These are phyloP conservation scores for Lanistes nyassanus DNA, from an alignment of 1,140 invertebrate species.

Conservation along the genomic window DNA sequence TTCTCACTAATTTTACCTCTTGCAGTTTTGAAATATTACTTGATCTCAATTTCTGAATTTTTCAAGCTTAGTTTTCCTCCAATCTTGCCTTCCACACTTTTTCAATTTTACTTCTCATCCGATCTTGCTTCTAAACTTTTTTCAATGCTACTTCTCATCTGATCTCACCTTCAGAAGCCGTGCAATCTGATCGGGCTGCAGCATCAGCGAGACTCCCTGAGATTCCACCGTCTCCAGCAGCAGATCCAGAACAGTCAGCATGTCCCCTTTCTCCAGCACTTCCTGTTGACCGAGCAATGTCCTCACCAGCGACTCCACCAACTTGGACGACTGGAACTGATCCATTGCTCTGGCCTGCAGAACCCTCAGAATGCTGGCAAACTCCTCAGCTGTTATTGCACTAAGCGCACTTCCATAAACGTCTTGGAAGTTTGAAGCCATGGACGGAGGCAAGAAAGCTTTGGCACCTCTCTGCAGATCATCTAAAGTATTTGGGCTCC, in stretches of 20 bases:
- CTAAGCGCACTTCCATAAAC: constrained; percentile 20
- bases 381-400: constrained; percentile 25
- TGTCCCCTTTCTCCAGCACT: constrained; percentile 10
- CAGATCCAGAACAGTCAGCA: constrained; percentile 21
- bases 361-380: constrained; percentile 41
- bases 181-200: constrained; percentile 28
- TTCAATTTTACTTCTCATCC: too few species aligned
- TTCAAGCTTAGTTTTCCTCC: too few species aligned
- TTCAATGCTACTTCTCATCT: background rate
- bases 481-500: constrained; percentile 20
- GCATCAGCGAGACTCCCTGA: constrained; percentile 11
- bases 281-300: constrained; percentile 10
- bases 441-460: background rate
- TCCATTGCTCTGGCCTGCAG: background rate
- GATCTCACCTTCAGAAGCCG: constrained; percentile 30
- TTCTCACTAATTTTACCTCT: too few species aligned
- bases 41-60: too few species aligned
- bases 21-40: too few species aligned
- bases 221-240: constrained; percentile 23
- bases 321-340: background rate
- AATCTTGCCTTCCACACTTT: too few species aligned
- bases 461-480: background rate
- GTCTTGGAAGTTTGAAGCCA: background rate
- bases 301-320: constrained; percentile 12
- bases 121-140: too few species aligned